phyloP scores from a whole-genome alignment of 2,113 vertebrate genomes.

The Microcebus jonahi region DNA sequence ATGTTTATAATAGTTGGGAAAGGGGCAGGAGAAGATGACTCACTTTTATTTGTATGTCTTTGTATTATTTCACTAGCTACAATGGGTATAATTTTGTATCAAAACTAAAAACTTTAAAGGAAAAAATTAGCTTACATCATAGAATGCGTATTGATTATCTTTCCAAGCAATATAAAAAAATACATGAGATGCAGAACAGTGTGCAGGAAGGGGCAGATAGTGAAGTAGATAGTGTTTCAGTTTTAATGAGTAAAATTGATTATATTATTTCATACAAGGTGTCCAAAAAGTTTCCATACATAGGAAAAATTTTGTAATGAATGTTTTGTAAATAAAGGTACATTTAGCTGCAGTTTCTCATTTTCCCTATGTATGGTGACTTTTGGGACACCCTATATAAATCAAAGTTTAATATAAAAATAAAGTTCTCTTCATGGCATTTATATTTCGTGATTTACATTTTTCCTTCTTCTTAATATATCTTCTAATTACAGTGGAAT shows the following conservation, averaged over 20 bases:
- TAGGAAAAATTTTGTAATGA: too few species aligned
- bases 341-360: too few species aligned
- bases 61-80: background rate
- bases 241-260: background rate
- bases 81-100: background rate
- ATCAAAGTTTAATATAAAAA: too few species aligned
- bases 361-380: too few species aligned
- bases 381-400: too few species aligned
- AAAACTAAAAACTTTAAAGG: background rate
- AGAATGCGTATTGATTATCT: background rate
- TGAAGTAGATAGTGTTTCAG: background rate
- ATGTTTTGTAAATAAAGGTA: too few species aligned
- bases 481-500: background rate
- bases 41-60: background rate
- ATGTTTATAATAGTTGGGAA: background rate
- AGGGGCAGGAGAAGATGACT: background rate
- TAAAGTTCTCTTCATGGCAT: background rate
- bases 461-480: background rate
- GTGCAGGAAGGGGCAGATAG: background rate
- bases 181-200: background rate
- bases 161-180: background rate
- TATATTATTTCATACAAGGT: background rate
- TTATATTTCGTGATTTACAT: slow-evolving; percentile 11
- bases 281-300: too few species aligned
- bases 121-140: background rate